Evolutionary conservation across 2,797 vertebrate species (phyloP), one percentile per base, ranked within the genome.

Genomic region (Ciconia nigra): DNA sequence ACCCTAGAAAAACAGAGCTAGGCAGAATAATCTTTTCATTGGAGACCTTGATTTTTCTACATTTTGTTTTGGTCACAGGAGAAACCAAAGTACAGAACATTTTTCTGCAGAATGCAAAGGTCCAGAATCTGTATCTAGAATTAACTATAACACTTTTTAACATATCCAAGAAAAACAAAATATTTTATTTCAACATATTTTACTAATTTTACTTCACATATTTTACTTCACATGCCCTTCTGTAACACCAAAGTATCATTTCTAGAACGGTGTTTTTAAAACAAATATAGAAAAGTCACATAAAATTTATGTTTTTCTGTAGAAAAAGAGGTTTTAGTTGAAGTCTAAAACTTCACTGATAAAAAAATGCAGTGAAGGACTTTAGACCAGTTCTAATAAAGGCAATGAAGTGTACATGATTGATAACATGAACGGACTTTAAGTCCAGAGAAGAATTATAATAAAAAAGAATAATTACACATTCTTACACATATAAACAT

Each of bases 1-100:
- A 88, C 90, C 62, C 76, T 79, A 87, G 55, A 47, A 93, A 97
- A 97, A 93, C 91, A 96, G 72, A 94, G 28, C 83, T 55, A 80
- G 61, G 81, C 57, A 94, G 67, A 96, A 92, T 51, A 85, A 73
- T 51, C 65, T 83, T 96, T 85, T 85, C 74, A 94, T 42, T 87
- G 41, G 37, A 77, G n/a, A 59, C 26, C 25, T 78, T 46, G 24
- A 51, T 78, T 90, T 94, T 87, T 87, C 84, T 89, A 66, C 54
- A 66, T 90, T 92, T 93, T 94, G 55, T 86, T 90, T 91, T 91
- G 73, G 22, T 91, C 84, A 69, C 35, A 89, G 90, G 51, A 92
- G 42, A 88, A 95, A 87, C 10, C 20, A 69, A 96, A 96, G 67
- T 26, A 77, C 44, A 65, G n/a, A 71, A 13, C 22, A 0, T 55